These are phyloP conservation scores for Phasianus colchicus DNA, from an alignment of 2,113 vertebrate species.

Conservation along the genomic window DNA sequence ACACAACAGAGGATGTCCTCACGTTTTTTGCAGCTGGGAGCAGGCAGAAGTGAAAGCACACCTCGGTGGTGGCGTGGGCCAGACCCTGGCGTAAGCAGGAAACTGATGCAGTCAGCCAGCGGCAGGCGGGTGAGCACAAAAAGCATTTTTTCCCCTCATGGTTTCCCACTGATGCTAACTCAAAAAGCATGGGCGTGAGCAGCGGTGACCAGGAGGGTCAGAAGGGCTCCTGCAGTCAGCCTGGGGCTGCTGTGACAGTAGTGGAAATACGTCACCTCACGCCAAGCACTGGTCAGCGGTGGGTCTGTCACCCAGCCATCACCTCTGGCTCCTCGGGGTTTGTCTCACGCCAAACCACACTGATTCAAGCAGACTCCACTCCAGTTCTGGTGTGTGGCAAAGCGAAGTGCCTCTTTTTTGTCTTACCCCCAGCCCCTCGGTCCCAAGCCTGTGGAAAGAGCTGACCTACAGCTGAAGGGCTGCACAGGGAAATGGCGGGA, in stretches of 20 bases:
- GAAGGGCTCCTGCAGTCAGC: not conserved
- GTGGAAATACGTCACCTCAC: rapidly evolving
- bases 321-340: not conserved
- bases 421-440: no score
- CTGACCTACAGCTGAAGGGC: not conserved
- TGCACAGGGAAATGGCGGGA: not conserved
- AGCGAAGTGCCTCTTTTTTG: no score
- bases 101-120: slow-evolving; percentile 37
- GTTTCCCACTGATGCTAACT: slow-evolving; percentile 41
- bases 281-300: rapidly evolving
- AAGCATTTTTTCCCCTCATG: not conserved
- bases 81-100: slow-evolving; percentile 42
- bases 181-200: rapidly evolving
- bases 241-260: not conserved
- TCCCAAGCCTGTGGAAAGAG: not conserved
- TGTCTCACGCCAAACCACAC: not conserved
- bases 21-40: not conserved
- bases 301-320: not conserved
- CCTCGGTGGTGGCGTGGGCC: not conserved
- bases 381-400: not conserved
- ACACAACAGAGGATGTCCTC: not conserved
- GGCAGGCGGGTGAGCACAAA: not conserved
- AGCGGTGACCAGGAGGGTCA: not conserved
- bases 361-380: not conserved
- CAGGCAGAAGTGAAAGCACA: slow-evolving; percentile 46